These are phyloP conservation scores for Hippopotamyrus pictus DNA, from an alignment of 2,797 vertebrate species.

Conservation along the genomic window DNA sequence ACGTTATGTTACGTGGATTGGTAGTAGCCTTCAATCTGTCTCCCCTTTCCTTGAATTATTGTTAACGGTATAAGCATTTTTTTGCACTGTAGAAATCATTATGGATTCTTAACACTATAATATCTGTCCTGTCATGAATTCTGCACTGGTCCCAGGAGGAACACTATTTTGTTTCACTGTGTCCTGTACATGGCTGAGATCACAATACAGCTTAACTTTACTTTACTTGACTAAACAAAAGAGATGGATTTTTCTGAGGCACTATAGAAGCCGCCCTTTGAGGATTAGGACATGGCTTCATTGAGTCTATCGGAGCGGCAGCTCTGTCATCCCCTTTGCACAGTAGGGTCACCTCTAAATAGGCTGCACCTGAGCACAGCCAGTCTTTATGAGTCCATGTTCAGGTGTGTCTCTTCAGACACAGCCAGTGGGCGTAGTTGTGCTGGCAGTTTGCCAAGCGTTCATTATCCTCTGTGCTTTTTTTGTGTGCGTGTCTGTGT, in stretches of 20 bases:
- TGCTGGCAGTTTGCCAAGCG: background rate
- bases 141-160: background rate
- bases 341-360: background rate
- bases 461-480: background rate
- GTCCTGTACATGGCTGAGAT: background rate
- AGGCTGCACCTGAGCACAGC: background rate
- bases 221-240: slow-evolving; percentile 5
- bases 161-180: background rate
- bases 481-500: background rate
- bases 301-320: background rate
- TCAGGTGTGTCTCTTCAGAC: background rate
- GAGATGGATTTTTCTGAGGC: background rate
- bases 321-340: background rate
- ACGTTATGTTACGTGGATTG: background rate
- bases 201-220: background rate
- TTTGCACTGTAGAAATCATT: background rate
- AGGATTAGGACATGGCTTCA: background rate
- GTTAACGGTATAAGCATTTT: background rate
- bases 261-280: background rate
- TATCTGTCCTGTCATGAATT: background rate
- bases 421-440: background rate
- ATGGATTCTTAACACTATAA: background rate
- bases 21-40: background rate
- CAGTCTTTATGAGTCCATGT: background rate
- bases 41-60: background rate